Conservation (phyloP, 1,140 invertebrate species). For the Solen grandis region DNA sequence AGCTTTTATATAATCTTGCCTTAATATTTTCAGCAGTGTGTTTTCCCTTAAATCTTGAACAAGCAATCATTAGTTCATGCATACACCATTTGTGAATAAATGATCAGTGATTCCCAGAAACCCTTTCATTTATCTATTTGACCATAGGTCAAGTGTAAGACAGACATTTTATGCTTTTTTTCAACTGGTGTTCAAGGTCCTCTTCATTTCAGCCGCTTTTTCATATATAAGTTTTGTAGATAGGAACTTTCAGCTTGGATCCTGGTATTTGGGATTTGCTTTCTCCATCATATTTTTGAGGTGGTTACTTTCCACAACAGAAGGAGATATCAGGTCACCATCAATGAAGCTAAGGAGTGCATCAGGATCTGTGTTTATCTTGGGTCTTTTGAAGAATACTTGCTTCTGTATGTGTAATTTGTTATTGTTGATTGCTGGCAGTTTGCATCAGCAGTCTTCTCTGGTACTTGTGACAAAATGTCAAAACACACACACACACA, state of each 20-base stretch:
- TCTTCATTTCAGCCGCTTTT: background rate
- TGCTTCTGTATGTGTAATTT: no score
- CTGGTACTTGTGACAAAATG: no score
- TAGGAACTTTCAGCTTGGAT: background rate
- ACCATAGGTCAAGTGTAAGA: background rate
- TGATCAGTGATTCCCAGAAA: background rate
- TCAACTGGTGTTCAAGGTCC: background rate
- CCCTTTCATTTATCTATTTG: background rate
- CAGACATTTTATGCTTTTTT: background rate
- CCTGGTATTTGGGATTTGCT: constrained; percentile 1
- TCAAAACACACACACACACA: no score
- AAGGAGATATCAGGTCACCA: no score
- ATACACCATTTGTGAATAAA: background rate
- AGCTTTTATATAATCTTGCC: background rate
- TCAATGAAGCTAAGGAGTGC: no score
- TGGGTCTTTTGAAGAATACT: no score
- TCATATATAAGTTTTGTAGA: background rate
- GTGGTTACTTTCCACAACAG: no score
- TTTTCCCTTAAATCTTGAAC: background rate
- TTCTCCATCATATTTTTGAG: no score
- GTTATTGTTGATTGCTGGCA: no score
- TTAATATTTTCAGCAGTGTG: background rate
- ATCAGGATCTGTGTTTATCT: no score
- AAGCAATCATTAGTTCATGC: background rate
- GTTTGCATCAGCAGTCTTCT: no score